phyloP scores from a whole-genome alignment of 2,797 vertebrate genomes.

The Anniella stebbinsi region DNA sequence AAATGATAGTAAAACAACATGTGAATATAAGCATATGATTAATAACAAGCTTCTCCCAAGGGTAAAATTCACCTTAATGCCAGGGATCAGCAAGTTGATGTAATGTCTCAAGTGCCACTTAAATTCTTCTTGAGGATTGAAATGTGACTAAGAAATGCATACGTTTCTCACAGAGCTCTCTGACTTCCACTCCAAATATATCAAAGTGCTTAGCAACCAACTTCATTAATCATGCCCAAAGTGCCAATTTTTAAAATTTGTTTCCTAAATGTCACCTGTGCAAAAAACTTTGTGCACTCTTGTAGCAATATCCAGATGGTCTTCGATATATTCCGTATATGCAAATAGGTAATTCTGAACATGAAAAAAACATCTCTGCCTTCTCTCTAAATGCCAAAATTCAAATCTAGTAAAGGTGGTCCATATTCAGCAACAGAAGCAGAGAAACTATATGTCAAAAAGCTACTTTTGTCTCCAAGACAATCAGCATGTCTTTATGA shows the following conservation, averaged over 20 bases:
- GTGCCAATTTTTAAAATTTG: slow-evolving; percentile 43
- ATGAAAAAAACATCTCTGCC: neutral
- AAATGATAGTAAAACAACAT: slow-evolving; percentile 20
- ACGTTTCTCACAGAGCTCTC: slow-evolving; percentile 39
- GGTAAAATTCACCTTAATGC: slow-evolving; percentile 56
- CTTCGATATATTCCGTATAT: slow-evolving; percentile 25
- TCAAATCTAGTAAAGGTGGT: slow-evolving; percentile 28
- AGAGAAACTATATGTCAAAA: slow-evolving; percentile 4
- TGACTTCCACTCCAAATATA: slow-evolving; percentile 40
- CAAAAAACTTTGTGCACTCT: slow-evolving; percentile 37
- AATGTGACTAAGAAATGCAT: slow-evolving; percentile 52
- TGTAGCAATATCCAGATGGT: slow-evolving; percentile 5
- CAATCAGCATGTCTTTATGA: neutral
- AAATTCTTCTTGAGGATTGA: slow-evolving; percentile 42
- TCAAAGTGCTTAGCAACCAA: neutral
- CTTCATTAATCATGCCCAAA: slow-evolving; percentile 44
- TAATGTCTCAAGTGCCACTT: slow-evolving; percentile 29
- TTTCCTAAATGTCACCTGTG: slow-evolving; percentile 39
- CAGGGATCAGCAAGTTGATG: slow-evolving; percentile 45
- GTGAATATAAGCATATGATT: neutral
- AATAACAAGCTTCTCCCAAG: slow-evolving; percentile 31
- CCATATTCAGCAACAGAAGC: slow-evolving; percentile 33
- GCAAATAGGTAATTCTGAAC: neutral
- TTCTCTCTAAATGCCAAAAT: slow-evolving; percentile 5
- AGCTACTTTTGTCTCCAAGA: neutral